Base-by-base conservation (phyloP, 2,888 invertebrate genomes). In the Aromia moschata region DNA sequence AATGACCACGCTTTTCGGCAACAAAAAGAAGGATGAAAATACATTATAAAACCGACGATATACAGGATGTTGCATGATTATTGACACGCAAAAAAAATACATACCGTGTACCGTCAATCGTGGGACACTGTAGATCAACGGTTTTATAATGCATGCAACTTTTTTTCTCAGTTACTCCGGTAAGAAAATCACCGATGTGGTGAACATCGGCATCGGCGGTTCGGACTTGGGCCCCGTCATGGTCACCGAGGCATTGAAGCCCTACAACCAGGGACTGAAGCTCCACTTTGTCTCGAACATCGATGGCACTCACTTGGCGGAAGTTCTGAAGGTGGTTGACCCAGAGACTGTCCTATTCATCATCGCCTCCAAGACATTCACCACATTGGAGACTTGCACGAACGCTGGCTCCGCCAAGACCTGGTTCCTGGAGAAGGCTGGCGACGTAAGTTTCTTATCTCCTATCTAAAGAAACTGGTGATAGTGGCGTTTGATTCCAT, bases 181-280 rank as follows among this genome's bases (percentile, higher is more conserved):
- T 12, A 94, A 97, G 82, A 81, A 90, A 59, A 98, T 99, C 60
- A 96, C 94, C 44, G 98, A 99, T 84, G 94, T 99, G 33, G 92
- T 99, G 60, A 99, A 99, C 81, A 99, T 99, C 80, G 99, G 99
- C 60, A 99, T 99, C 75, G 99, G 99, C 25, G 99, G 99, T 31
- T 99, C 98, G 0, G 99, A 99, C 84, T 86, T 99, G 77, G 99
- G 99, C 1, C 99, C 99, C 0, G 83, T 97, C 43, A 99, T 99
- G 99, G 99, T 98, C 38, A 98, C 98, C 0, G 99, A 99, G 83
- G 97, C 98, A 0, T 84, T 99, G 52, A 95, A 96, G 74, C 92
- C 95, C 10, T 97, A 91, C 76, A 91, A 90, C 70, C 86, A 90
- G 72, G 96, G 96, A 0, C 89, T 97, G 2, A 89, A 89, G 69